Conservation (phyloP, 1,140 invertebrate genomes). For the Bilobella aurantiaca region DNA sequence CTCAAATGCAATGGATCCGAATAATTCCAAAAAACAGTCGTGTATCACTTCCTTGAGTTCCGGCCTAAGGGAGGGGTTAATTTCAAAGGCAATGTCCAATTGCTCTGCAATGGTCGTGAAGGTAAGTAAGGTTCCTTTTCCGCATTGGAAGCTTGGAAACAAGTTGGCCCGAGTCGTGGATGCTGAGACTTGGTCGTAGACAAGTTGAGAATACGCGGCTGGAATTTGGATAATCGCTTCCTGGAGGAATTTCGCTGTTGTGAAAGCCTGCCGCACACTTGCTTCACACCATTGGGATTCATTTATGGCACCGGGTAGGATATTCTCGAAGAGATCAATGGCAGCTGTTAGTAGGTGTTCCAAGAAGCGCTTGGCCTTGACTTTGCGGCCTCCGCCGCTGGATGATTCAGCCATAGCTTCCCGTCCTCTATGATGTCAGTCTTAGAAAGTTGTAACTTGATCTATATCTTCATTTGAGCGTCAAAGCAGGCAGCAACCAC, state of each 20-base stretch:
- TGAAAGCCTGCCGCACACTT: constrained; percentile 2
- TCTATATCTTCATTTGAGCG: too few relatives aligned
- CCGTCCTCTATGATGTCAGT: too few relatives aligned
- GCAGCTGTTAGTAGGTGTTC: not conserved
- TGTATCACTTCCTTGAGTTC: constrained; percentile 1
- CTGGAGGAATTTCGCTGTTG: constrained; percentile 7
- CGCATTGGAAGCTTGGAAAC: not conserved
- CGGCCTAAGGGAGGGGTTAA: not conserved
- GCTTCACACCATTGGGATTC: constrained; percentile 8
- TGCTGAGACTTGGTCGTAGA: not conserved
- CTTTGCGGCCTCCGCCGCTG: not conserved
- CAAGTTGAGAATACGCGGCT: not conserved
- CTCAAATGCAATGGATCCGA: not conserved
- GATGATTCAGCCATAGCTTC: not conserved
- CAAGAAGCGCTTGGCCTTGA: not conserved
- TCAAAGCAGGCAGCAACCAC: too few relatives aligned
- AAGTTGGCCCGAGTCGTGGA: not conserved
- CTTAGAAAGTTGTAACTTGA: too few relatives aligned
- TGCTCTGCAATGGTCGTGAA: not conserved
- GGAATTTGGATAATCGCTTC: not conserved
- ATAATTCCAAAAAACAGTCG: not conserved
- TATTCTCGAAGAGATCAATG: constrained; percentile 5
- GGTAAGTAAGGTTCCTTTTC: not conserved
- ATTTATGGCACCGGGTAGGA: constrained; percentile 7
- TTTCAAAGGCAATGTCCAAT: constrained; percentile 2